Base-by-base conservation (phyloP, 2,797 vertebrate species). In the Rallus crepitans region DNA sequence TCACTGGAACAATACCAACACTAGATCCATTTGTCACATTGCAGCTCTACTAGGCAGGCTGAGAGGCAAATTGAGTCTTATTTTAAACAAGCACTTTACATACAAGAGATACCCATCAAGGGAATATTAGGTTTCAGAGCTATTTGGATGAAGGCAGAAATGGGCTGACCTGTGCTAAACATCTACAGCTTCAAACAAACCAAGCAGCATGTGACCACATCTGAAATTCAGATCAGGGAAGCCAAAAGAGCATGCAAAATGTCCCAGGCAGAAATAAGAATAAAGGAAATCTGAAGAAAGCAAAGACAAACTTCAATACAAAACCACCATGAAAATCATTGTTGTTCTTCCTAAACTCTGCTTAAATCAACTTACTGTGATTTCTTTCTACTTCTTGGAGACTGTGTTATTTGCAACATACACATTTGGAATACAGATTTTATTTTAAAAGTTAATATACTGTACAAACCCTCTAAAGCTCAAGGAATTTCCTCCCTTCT, bases 181-280 rank as follows among this genome's bases (percentile, higher is more conserved):
- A 77, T 56, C 66, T 6, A 79, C 20, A 4, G 45, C 33, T 87
- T 80, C 48, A 80, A 85, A 78, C 0, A 2, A 20, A 68, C 24
- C 27, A 33, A 57, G 19, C 40, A 56, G 55, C 63, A 42, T 2
- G 39, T 15, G 52, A 48, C 35, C 28, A 40, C 63, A 70, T 70
- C 73, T 89, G 59, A 95, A 80, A 91, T 64, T 78, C 28, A 61
- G 23, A 88, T 63, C 70, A 92, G 55, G 42, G 86, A 75, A 93
- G 73, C 11, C 71, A 82, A 63, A 81, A 55, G 19, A 75, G 7
- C 37, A 55, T 2, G 27, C 6, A 4, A 42, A 79, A 72, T 61
- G 84, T 7, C 23, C 37, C 63, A 55, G 35, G 35, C 27, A 91
- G 59, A 85, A 89, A 89, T 6, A 28, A 73, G 59, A 89, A 78